Percentiles rank a stretch among this genome's conserved stretches.
Evolutionary conservation across 2,888 invertebrate genomes (phyloP).

Genomic region (Sphinx pinastri): DNA sequence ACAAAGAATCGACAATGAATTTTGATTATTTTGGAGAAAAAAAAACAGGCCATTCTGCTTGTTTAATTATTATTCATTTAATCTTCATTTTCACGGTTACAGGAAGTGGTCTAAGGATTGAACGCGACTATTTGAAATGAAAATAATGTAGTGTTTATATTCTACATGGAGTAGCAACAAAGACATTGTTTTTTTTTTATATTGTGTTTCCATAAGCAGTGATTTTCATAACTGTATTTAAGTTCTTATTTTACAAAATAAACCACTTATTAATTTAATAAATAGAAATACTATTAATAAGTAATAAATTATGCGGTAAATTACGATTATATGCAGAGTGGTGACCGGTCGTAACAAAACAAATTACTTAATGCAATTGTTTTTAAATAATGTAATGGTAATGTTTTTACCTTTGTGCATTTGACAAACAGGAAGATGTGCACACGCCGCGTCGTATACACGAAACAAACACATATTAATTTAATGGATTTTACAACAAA

Average conservation of each 20-base stretch:
- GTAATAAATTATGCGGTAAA: no score
- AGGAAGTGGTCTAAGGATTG: not conserved
- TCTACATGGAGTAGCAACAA: not conserved
- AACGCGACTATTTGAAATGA: not conserved
- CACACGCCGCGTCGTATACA: not conserved
- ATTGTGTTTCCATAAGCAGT: no score
- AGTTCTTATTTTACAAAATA: no score
- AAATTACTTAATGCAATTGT: not conserved
- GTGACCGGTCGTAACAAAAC: no score
- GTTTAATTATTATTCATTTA: not conserved
- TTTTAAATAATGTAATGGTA: no score
- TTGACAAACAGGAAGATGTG: constrained; percentile 6
- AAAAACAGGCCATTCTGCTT: constrained; percentile 3
- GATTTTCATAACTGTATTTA: no score
- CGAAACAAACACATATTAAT: not conserved
- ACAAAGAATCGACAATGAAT: constrained; percentile 46
- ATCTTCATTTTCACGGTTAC: not conserved
- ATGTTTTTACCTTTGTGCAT: not conserved
- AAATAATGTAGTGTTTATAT: not conserved
- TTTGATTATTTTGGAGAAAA: constrained; percentile 22
- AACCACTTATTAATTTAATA: no score
- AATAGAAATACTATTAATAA: no score
- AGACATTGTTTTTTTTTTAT: no score
- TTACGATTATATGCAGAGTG: no score
- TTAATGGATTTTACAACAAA: not conserved